These are phyloP conservation scores for Spongilla lacustris DNA, from an alignment of 37 sponge, comb jelly and placozoan genomes.

Conservation along the genomic window DNA sequence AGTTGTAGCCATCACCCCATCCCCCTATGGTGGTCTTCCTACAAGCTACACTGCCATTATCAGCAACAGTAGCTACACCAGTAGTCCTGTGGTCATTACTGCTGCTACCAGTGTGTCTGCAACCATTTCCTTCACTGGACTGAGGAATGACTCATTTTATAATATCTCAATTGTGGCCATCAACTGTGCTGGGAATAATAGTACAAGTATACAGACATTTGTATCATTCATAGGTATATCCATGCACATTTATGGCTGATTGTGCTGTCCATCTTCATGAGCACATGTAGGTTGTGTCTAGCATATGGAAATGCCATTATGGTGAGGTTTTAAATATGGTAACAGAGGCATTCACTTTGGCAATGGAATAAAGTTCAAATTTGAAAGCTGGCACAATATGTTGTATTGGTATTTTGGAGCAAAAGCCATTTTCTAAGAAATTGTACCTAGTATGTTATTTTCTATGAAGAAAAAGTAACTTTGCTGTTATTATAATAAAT, in stretches of 20 bases:
- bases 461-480: no score
- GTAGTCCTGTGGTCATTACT: background rate
- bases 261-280: no score
- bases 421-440: no score
- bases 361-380: no score
- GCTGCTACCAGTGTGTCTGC: background rate
- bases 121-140: background rate
- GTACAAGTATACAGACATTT: background rate
- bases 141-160: background rate
- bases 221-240: background rate
- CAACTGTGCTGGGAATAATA: background rate
- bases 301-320: no score
- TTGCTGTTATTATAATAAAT: no score
- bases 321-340: no score
- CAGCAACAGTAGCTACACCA: background rate
- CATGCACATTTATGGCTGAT: background rate
- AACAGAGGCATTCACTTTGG: no score
- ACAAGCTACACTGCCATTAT: background rate
- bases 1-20: background rate
- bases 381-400: no score
- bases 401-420: no score
- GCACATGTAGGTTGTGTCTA: no score
- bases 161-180: background rate
- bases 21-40: background rate
- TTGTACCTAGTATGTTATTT: no score